Base-by-base conservation (phyloP, 1,140 invertebrate genomes). In the Pectinophora gossypiella region DNA sequence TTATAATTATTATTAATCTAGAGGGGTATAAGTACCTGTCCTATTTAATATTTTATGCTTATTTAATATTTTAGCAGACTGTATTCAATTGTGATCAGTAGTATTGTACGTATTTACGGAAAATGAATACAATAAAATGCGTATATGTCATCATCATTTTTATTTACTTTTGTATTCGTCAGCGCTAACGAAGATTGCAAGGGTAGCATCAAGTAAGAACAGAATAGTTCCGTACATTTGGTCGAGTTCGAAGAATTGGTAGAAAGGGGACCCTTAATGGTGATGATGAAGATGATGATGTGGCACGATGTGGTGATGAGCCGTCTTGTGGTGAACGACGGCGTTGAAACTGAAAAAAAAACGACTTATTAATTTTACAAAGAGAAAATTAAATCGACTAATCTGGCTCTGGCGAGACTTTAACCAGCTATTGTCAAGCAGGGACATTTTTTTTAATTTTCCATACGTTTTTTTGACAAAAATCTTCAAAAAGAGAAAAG, bases 301-400 rank as follows among this genome's bases (percentile, higher is more conserved):
- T 21, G 56, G 60, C 16, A 52, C 27, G 40, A 50, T 44, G 53
- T 71, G 68, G 44, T 64, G 61, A 56, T 76, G 68, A 23, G 45
- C 59, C 42, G 59, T 63, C 48, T 59, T 63, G 46, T 71, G 65
- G 49, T 72, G 69, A 12, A 76, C 70, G 51, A 61, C 59, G 20
- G 72, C 72, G 38, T 66, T 66, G 68, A 76, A 76, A 57, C 72
- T 76, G 66, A 20, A 67, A 69, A 9, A 43, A 51, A 38, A 27
- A 3, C 27, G 6, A 32, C 9, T 12, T 23, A 23, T 23, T 5
- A 5, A 5, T 23, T 5, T 10, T 23, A 23, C 22, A 23, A 23
- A n/a, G n/a, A n/a, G n/a, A n/a, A n/a, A n/a, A n/a, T n/a, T n/a
- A n/a, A n/a, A n/a, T n/a, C n/a, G n/a, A n/a, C n/a, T n/a, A n/a